Base-by-base conservation (phyloP, 2,797 vertebrate genomes). In the Alca torda region DNA sequence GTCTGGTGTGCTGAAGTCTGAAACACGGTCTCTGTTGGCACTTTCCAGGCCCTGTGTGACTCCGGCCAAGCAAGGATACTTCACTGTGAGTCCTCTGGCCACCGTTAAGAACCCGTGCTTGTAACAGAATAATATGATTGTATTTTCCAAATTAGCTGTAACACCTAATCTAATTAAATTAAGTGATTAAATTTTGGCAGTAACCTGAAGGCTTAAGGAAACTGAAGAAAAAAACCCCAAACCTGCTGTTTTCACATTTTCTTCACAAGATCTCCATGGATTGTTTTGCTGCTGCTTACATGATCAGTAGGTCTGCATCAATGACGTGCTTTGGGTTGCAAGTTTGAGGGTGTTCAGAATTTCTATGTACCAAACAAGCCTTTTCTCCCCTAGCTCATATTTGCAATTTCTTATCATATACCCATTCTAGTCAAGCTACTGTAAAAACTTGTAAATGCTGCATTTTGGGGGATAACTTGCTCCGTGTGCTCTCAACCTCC, bases 111-210 rank as follows among this genome's bases (percentile, higher is more conserved):
- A 48, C 13, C 21, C 5, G 4, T 37, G 20, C 16, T 87, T 76
- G 15, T 65, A 53, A 59, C 16, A 70, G n/a, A 60, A 35, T 56
- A 67, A 48, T 73, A 46, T 6, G 21, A 26, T 39, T 70, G 11
- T 24, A 24, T 75, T 80, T 28, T 84, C 21, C 37, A 87, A 74
- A 83, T 73, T 61, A 87, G 6, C 59, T 79, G 35, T 45, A 92
- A 72, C 26, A 65, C 24, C 48, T 89, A 51, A 84, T 65, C 12
- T 89, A 65, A 76, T 89, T 89, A 28, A 84, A 88, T 84, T 77
- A 87, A 81, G 23, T 20, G 43, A 80, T 93, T 87, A 73, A 41
- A 37, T 82, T 92, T 92, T 90, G 31, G 46, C 18, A 45, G 24
- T 70, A 72, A 70, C 41, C n/a, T 56, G 31, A 85, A 74, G 50